Percentiles rank a stretch among this genome's conserved stretches.
Conservation (phyloP, 2,797 vertebrate species). For the Sebastiscus tertius region DNA sequence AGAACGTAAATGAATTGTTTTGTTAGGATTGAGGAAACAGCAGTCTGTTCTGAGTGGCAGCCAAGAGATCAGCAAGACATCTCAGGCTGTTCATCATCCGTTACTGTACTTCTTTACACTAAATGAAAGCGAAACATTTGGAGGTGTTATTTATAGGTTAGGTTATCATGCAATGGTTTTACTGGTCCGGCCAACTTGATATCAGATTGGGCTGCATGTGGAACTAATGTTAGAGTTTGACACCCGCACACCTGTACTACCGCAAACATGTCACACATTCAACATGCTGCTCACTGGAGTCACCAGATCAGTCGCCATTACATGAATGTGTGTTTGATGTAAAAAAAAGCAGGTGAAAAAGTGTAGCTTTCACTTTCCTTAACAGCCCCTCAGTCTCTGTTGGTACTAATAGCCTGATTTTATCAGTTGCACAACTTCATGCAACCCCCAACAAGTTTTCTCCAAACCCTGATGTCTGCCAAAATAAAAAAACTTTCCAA, state of each 20-base stretch:
- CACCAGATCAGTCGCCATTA: neutral
- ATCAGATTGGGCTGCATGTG: no score
- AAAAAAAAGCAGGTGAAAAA: constrained; percentile 22
- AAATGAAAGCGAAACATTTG: no score
- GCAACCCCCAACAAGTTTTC: neutral
- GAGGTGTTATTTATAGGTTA: no score
- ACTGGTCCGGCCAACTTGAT: no score
- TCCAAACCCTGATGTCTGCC: neutral
- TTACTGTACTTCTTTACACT: no score
- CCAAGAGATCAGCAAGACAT: no score
- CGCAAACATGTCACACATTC: neutral
- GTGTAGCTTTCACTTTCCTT: constrained; percentile 14
- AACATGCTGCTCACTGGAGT: neutral
- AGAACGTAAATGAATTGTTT: no score
- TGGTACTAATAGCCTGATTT: neutral
- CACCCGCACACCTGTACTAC: neutral
- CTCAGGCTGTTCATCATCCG: no score
- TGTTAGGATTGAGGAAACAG: no score
- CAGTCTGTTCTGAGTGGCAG: no score
- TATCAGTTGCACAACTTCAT: neutral
- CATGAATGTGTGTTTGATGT: neutral
- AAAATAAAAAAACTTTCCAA: constrained; percentile 21
- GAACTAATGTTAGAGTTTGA: no score
- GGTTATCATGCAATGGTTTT: no score
- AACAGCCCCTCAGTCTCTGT: neutral